These are phyloP conservation scores for Isurus oxyrinchus DNA, from an alignment of 2,113 vertebrate genomes.

Conservation along the genomic window DNA sequence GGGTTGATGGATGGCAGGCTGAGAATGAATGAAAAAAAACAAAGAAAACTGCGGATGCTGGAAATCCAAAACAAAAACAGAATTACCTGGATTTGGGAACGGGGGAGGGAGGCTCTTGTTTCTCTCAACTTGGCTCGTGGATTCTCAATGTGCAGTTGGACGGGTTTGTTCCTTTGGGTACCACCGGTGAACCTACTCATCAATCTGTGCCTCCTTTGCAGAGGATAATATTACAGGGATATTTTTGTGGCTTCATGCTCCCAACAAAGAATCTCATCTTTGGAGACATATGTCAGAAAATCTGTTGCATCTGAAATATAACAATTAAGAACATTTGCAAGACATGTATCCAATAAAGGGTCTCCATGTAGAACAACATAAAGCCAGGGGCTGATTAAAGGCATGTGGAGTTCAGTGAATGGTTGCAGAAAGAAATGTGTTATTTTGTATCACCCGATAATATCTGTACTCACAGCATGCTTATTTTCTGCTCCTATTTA, in stretches of 20 bases:
- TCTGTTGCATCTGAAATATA: background rate
- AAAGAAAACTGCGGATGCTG: no score
- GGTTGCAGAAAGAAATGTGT: background rate
- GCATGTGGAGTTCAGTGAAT: background rate
- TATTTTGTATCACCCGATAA: background rate
- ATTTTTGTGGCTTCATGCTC: background rate
- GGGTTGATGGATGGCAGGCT: background rate
- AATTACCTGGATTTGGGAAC: background rate
- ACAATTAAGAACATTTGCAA: background rate
- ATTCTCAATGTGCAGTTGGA: background rate
- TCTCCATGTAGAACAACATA: background rate
- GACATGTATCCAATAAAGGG: background rate
- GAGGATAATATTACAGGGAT: background rate
- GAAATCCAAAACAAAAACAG: no score
- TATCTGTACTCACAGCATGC: background rate
- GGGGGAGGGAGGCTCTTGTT: background rate
- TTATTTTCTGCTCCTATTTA: background rate
- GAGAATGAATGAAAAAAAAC: background rate
- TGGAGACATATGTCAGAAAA: background rate
- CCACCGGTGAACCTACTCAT: background rate
- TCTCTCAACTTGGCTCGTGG: background rate
- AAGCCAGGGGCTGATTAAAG: background rate
- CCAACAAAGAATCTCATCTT: background rate
- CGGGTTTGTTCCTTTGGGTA: background rate
- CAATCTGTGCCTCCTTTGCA: background rate